Evolutionary conservation across 2,888 invertebrate genomes (phyloP).

Genomic region (Meiosimyza platycephala): DNA sequence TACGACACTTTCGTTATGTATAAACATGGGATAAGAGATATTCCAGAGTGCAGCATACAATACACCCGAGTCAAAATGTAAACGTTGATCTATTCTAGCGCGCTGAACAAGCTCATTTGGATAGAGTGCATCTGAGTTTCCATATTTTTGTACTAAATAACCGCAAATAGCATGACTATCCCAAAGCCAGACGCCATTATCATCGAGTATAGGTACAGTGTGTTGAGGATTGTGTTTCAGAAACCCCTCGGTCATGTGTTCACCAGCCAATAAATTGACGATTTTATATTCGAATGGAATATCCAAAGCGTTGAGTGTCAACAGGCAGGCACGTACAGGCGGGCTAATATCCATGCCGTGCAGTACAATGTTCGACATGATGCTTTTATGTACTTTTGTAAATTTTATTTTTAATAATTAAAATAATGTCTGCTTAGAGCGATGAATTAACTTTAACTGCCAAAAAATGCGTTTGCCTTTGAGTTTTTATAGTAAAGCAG

Average conservation of each 20-base stretch:
- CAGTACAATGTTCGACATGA: slow-evolving; percentile 49
- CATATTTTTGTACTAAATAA: slow-evolving; percentile 54
- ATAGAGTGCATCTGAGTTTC: slow-evolving; percentile 61
- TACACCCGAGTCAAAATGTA: slow-evolving; percentile 55
- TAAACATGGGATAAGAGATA: slow-evolving; percentile 53
- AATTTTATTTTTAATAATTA: background rate
- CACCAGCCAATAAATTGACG: slow-evolving; percentile 56
- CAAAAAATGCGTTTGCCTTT: too few species aligned
- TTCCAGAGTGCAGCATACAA: slow-evolving; percentile 58
- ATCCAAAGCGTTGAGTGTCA: slow-evolving; percentile 54
- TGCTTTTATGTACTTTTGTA: background rate
- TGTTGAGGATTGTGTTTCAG: slow-evolving; percentile 60
- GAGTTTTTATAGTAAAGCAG: too few species aligned
- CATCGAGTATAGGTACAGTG: slow-evolving; percentile 57
- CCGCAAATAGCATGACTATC: slow-evolving; percentile 55
- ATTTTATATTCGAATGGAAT: slow-evolving; percentile 52
- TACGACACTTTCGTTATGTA: slow-evolving; percentile 47
- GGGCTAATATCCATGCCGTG: slow-evolving; percentile 55
- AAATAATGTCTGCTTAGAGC: background rate
- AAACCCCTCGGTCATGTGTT: slow-evolving; percentile 51
- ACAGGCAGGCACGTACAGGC: slow-evolving; percentile 54
- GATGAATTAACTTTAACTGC: background rate
- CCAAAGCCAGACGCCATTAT: slow-evolving; percentile 48
- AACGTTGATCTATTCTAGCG: slow-evolving; percentile 55
- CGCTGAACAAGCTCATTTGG: slow-evolving; percentile 56